Percentiles rank a stretch among this genome's conserved stretches.
Conservation (phyloP, 2,797 vertebrate species). For the Rhynchotus rufescens region DNA sequence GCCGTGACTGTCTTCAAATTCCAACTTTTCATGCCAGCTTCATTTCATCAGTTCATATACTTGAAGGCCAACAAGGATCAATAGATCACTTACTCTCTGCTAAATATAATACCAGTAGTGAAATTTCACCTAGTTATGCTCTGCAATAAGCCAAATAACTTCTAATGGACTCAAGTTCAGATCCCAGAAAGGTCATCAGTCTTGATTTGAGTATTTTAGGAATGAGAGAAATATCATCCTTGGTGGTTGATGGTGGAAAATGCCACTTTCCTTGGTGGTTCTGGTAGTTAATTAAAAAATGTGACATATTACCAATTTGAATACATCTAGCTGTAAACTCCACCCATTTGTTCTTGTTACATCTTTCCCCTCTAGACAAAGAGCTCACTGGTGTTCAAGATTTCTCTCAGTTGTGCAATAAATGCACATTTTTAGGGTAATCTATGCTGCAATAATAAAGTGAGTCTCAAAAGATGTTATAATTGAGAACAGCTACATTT, state of each 20-base stretch:
- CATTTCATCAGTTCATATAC: slow-evolving; percentile 30
- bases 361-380: not conserved
- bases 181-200: not conserved
- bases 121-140: slow-evolving; percentile 7
- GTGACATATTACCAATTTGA: not conserved
- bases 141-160: slow-evolving; percentile 13
- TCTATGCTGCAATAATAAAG: not conserved
- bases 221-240: not conserved
- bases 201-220: slow-evolving; percentile 15
- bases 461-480: not conserved
- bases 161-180: not conserved
- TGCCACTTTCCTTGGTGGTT: not conserved
- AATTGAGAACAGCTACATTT: not conserved
- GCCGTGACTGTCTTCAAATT: slow-evolving; percentile 11
- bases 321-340: not conserved
- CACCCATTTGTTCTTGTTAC: not conserved
- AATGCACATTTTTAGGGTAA: not conserved
- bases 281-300: slow-evolving; percentile 1
- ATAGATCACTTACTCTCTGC: slow-evolving; percentile 27
- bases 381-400: not conserved
- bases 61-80: slow-evolving; percentile 21
- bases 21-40: slow-evolving; percentile 15
- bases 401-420: not conserved
- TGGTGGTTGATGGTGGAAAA: too few species aligned
- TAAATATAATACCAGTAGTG: slow-evolving; percentile 9